Conservation (phyloP, 2,113 vertebrate species). For the Trinectes maculatus region DNA sequence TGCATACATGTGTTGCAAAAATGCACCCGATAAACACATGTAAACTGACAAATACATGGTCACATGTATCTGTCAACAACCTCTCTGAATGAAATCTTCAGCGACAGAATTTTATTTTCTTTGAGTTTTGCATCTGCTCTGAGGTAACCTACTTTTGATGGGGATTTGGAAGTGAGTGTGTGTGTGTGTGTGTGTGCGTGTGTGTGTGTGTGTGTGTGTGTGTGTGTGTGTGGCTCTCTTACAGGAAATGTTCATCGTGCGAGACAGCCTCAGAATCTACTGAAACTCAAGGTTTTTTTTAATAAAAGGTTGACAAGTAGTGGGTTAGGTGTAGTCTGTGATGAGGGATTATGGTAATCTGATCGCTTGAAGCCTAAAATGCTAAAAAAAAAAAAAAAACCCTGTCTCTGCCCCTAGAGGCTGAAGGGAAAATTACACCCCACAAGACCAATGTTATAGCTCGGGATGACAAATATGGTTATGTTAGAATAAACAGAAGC, state of each 20-base stretch:
- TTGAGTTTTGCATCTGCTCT: constrained; percentile 28
- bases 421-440: background rate
- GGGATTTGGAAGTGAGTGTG: constrained; percentile 11
- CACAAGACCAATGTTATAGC: background rate
- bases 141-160: constrained; percentile 38
- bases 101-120: constrained; percentile 10
- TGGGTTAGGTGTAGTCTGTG: constrained; percentile 14
- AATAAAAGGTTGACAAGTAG: constrained; percentile 14
- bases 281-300: constrained; percentile 25
- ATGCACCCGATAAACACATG: background rate
- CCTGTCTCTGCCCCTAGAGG: background rate
- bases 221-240: constrained; percentile 9
- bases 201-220: constrained; percentile 8
- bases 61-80: background rate
- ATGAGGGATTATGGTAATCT: constrained; percentile 27
- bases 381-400: background rate
- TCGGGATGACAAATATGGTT: background rate
- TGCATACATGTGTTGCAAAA: background rate
- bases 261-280: background rate
- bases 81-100: constrained; percentile 14
- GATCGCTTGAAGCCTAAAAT: background rate
- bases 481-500: background rate
- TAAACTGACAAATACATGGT: constrained; percentile 3
- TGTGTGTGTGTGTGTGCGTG: background rate
- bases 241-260: constrained; percentile 6